phyloP scores from a whole-genome alignment of 2,888 invertebrate genomes.

The Melieria picta region DNA sequence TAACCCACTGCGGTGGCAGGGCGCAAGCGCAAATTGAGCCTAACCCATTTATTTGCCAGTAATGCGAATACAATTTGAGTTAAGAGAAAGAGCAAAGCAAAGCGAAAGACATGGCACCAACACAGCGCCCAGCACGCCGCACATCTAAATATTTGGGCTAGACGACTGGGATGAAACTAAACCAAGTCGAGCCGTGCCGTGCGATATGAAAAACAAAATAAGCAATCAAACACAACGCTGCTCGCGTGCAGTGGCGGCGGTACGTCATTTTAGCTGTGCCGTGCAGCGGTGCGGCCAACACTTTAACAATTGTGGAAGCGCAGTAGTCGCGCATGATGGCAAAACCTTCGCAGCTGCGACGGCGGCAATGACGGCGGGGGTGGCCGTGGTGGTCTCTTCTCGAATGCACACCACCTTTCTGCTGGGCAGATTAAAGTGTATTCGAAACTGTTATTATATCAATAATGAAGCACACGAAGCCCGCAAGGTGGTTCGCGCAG shows the following conservation, averaged over 20 bases:
- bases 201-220: neutral
- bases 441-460: constrained; percentile 60
- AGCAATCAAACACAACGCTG: neutral
- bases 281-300: too few relatives aligned
- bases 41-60: constrained; percentile 63
- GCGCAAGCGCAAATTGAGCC: constrained; percentile 47
- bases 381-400: constrained; percentile 36
- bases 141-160: constrained; percentile 38
- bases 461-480: constrained; percentile 63
- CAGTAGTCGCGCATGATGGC: neutral
- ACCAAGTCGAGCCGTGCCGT: neutral
- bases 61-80: constrained; percentile 60
- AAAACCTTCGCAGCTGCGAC: neutral
- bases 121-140: constrained; percentile 2
- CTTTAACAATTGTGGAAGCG: too few relatives aligned
- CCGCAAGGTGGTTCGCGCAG: constrained; percentile 33
- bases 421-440: constrained; percentile 54
- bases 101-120: too few relatives aligned
- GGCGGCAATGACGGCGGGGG: neutral
- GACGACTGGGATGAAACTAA: neutral
- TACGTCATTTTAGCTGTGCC: too few relatives aligned
- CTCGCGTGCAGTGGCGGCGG: too few relatives aligned
- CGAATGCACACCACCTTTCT: constrained; percentile 34
- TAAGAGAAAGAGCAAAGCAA: constrained; percentile 45
- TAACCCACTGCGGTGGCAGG: constrained; percentile 40